Percentiles rank a stretch among this genome's conserved stretches.
phyloP scores from a whole-genome alignment of 2,888 invertebrate species.

The Molanna angustata region DNA sequence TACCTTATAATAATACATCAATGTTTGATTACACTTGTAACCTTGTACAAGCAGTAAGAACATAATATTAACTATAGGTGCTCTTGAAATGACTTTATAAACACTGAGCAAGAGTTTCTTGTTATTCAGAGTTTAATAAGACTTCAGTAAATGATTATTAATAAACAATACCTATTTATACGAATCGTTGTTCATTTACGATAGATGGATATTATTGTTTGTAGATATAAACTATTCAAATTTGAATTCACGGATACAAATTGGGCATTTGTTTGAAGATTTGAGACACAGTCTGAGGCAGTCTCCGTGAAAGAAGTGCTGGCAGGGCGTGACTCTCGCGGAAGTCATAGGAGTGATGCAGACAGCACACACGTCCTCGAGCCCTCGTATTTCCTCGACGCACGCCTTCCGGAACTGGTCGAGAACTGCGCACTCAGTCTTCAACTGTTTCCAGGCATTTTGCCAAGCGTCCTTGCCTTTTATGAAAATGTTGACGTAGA shows the following conservation, averaged over 20 bases:
- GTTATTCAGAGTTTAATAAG: too few species aligned
- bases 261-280: conserved; percentile 66
- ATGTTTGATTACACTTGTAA: too few species aligned
- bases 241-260: conserved; percentile 68
- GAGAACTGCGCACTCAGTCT: conserved; percentile 59
- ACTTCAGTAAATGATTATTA: too few species aligned
- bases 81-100: too few species aligned
- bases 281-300: conserved; percentile 73
- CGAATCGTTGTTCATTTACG: too few species aligned
- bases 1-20: too few species aligned
- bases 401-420: conserved; percentile 64
- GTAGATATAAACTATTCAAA: conserved; percentile 45
- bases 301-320: conserved; percentile 76
- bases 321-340: conserved; percentile 75
- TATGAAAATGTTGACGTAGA: conserved; percentile 66
- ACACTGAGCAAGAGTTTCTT: too few species aligned
- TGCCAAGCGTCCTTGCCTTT: conserved; percentile 61
- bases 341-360: conserved; percentile 68
- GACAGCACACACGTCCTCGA: conserved; percentile 78
- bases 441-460: conserved; percentile 55
- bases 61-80: too few species aligned
- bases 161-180: too few species aligned
- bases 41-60: too few species aligned
- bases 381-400: conserved; percentile 60
- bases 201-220: too few species aligned